A percentile compares a stretch with the other conserved stretches of the same genome.
Evolutionary conservation across 1,140 invertebrate species (phyloP).

Genomic region (Solenopsis fugax): DNA sequence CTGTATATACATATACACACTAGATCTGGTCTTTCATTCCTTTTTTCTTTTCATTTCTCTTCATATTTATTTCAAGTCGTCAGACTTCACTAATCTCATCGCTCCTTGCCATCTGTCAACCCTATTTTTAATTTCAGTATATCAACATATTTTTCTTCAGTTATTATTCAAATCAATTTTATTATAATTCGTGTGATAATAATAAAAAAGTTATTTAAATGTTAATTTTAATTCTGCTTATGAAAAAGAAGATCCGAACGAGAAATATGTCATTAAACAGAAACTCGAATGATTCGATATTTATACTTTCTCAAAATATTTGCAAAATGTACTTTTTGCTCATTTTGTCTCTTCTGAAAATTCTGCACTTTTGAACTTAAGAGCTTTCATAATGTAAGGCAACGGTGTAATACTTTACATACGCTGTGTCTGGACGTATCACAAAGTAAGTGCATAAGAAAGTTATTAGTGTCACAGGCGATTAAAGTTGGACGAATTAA

Average conservation of each 20-base stretch:
- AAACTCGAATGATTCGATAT: conserved; percentile 4
- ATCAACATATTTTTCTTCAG: not conserved
- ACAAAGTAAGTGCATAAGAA: conserved; percentile 51
- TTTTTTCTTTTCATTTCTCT: conserved; percentile 8
- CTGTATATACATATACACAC: not conserved
- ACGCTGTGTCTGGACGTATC: not conserved
- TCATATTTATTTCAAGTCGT: not conserved
- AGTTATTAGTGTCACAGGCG: conserved; percentile 50
- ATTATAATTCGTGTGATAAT: not conserved
- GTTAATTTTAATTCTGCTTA: not conserved
- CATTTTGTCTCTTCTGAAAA: conserved; percentile 26
- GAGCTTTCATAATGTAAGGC: conserved; percentile 15
- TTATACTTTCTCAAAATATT: not conserved
- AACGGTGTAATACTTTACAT: conserved; percentile 28
- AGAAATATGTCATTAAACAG: not conserved
- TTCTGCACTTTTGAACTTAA: conserved; percentile 24
- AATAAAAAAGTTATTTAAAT: not conserved
- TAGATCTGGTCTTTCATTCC: conserved; percentile 14
- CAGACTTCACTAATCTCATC: not conserved
- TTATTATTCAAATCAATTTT: not conserved
- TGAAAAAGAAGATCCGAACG: not conserved
- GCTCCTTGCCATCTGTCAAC: conserved; percentile 2
- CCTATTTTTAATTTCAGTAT: conserved; percentile 9
- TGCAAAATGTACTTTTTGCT: not conserved
- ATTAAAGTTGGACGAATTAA: conserved; percentile 62